A percentile compares a stretch with the other conserved stretches of the same genome.
These are phyloP conservation scores for Parnassius mnemosyne DNA, from an alignment of 2,888 invertebrate species.

Conservation along the genomic window DNA sequence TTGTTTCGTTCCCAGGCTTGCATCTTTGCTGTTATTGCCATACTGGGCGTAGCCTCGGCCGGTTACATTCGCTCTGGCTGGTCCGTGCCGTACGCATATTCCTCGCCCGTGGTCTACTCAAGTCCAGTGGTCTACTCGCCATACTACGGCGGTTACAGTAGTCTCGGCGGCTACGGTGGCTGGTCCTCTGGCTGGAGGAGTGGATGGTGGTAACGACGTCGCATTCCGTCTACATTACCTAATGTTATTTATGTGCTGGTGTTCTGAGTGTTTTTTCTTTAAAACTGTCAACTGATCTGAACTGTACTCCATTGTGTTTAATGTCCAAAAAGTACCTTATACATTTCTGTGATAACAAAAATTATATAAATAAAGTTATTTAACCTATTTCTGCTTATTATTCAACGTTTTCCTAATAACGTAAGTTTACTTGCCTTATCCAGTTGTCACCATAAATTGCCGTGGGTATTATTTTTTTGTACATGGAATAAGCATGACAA, in stretches of 20 bases:
- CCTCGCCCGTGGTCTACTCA: constrained; percentile 25
- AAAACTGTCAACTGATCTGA: not conserved
- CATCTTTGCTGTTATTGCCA: constrained; percentile 38
- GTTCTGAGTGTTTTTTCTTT: no score
- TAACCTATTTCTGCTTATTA: constrained; percentile 1
- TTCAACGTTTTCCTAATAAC: not conserved
- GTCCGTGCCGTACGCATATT: constrained; percentile 28
- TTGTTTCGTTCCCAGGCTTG: constrained; percentile 33
- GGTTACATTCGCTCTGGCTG: constrained; percentile 41
- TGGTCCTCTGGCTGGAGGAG: constrained; percentile 24
- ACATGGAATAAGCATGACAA: no score
- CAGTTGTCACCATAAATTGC: no score
- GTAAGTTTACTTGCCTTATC: no score
- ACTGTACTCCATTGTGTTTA: no score
- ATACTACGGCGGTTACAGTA: constrained; percentile 13
- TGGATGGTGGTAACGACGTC: constrained; percentile 13
- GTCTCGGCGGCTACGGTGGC: constrained; percentile 11
- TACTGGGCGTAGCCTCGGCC: constrained; percentile 42
- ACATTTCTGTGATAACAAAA: constrained; percentile 14
- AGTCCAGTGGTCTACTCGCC: constrained; percentile 23
- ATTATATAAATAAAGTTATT: constrained; percentile 12
- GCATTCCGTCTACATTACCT: not conserved
- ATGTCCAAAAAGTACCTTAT: no score
- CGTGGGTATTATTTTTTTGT: no score
- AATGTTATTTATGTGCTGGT: not conserved